Conservation (phyloP, 2,888 invertebrate genomes). For the Hermaeophaga mercurialis region DNA sequence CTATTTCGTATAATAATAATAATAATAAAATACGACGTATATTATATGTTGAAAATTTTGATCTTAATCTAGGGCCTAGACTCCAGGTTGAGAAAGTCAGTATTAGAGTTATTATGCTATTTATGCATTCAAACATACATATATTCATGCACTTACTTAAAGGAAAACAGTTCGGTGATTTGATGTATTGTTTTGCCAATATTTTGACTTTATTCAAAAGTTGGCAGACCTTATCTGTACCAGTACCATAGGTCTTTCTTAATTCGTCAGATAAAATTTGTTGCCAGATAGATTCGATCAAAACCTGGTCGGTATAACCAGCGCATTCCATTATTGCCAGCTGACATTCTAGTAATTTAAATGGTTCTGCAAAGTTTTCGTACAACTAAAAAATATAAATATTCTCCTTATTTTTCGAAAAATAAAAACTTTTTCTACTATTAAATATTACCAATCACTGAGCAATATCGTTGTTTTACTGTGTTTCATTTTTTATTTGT, state of each 20-base stretch:
- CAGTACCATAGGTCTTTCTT: constrained; percentile 53
- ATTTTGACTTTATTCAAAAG: constrained; percentile 78
- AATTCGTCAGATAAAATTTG: constrained; percentile 74
- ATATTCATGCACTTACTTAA: constrained; percentile 71
- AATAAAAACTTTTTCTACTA: no score
- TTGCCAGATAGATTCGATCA: constrained; percentile 91
- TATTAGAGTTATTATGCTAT: neutral
- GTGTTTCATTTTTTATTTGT: no score
- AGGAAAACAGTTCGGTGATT: constrained; percentile 87
- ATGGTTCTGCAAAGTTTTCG: constrained; percentile 89
- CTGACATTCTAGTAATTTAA: constrained; percentile 91
- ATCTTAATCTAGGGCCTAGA: no score
- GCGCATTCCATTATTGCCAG: constrained; percentile 94
- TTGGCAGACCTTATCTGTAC: constrained; percentile 67
- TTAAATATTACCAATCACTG: no score
- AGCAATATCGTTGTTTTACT: no score
- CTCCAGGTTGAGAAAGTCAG: no score
- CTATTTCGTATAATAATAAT: no score
- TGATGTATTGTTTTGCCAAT: constrained; percentile 77
- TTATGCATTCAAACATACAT: neutral
- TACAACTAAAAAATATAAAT: constrained; percentile 67
- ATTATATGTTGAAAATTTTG: no score
- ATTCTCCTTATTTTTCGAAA: no score
- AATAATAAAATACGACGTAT: no score
- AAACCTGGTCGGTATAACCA: constrained; percentile 81